Conservation (phyloP, 2,888 invertebrate species). For the Bembecia ichneumoniformis region DNA sequence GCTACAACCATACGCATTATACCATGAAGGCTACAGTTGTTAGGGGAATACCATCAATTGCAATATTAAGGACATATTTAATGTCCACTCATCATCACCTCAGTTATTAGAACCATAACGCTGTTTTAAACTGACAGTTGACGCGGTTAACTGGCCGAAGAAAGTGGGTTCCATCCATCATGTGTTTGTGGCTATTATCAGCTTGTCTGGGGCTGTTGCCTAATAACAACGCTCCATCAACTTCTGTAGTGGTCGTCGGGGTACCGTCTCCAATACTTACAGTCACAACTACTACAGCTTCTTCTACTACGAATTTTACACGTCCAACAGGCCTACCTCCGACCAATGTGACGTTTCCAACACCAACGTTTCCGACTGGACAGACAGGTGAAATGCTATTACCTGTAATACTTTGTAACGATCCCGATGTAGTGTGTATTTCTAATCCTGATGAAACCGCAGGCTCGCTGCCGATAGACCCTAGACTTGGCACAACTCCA, state of each 20-base stretch:
- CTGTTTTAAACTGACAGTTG: conserved; percentile 1
- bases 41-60: conserved; percentile 61
- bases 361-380: conserved; percentile 10
- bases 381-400: conserved; percentile 40
- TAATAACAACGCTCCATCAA: conserved; percentile 34
- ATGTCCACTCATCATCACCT: conserved; percentile 41
- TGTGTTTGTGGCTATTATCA: conserved; percentile 66
- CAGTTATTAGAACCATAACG: conserved; percentile 23
- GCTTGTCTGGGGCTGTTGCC: conserved; percentile 61
- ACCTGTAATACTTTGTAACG: conserved; percentile 52
- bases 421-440: conserved; percentile 56
- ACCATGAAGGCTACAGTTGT: conserved; percentile 66
- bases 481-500: conserved; percentile 58
- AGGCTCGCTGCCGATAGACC: conserved; percentile 59
- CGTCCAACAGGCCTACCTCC: conserved; percentile 13
- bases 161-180: conserved; percentile 14
- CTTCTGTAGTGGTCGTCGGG: conserved; percentile 40
- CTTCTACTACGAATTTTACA: conserved; percentile 16
- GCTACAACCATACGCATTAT: conserved; percentile 50
- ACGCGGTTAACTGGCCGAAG: neutral
- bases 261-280: conserved; percentile 51
- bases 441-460: conserved; percentile 56
- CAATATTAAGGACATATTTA: conserved; percentile 55
- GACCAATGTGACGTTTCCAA: conserved; percentile 10
- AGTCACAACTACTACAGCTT: conserved; percentile 40